Conservation (phyloP, 2,888 invertebrate species). For the Lithophane semibrunnea region DNA sequence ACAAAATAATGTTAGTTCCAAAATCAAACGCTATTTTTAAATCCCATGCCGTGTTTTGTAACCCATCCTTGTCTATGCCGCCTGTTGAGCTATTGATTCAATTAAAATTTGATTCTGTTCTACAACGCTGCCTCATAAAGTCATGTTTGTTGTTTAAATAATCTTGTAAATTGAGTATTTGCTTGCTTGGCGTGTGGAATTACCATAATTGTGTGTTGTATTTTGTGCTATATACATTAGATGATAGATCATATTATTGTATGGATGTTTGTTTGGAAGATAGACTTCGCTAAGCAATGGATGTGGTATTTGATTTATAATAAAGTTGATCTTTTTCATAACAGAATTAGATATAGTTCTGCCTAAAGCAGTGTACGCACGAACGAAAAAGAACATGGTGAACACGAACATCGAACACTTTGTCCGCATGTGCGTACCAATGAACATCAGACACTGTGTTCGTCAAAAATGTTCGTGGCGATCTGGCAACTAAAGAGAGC, state of each 20-base stretch:
- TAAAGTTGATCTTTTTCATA: no score
- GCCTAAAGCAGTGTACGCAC: no score
- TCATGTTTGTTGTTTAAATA: conserved; percentile 50
- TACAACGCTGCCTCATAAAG: conserved; percentile 7
- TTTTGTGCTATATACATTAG: background rate
- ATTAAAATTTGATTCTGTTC: conserved; percentile 41
- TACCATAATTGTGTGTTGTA: conserved; percentile 52
- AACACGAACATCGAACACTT: no score
- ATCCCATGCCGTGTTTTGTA: background rate
- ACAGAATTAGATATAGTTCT: no score
- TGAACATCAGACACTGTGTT: no score
- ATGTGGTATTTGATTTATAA: no score
- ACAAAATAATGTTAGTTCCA: background rate
- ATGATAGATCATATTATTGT: background rate
- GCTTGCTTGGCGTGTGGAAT: conserved; percentile 37
- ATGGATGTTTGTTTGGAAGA: background rate
- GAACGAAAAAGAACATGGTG: no score
- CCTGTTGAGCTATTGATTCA: conserved; percentile 40
- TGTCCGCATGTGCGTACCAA: no score
- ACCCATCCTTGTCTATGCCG: background rate
- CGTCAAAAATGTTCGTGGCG: no score
- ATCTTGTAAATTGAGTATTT: conserved; percentile 57
- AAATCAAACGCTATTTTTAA: background rate
- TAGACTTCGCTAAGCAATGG: background rate
- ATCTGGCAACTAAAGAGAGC: no score